Conservation (phyloP, 2,888 invertebrate species). For the Orchestes rusci region DNA sequence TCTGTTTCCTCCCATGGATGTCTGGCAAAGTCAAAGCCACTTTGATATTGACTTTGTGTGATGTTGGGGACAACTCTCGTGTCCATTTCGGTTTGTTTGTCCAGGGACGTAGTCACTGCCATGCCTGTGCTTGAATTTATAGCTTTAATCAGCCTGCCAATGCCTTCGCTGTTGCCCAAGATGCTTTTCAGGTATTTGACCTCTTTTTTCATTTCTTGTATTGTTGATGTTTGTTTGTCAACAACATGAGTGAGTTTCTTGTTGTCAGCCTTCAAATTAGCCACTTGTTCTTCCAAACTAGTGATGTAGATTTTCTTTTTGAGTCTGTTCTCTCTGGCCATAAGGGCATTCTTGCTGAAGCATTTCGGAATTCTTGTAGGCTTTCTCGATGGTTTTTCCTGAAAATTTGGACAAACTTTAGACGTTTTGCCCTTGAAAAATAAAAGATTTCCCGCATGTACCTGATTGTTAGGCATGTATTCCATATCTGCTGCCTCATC, state of each 20-base stretch:
- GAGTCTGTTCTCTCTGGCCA: conserved; percentile 56
- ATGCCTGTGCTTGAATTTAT: conserved; percentile 42
- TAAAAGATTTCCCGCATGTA: too few relatives aligned
- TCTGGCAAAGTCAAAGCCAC: background rate
- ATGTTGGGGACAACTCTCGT: background rate
- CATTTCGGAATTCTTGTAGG: conserved; percentile 40
- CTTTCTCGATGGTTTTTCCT: conserved; percentile 22
- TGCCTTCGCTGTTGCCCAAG: conserved; percentile 49
- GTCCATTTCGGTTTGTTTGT: conserved; percentile 25
- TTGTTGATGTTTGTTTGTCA: conserved; percentile 45
- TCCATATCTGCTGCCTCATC: conserved; percentile 18
- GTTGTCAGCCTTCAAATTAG: conserved; percentile 44
- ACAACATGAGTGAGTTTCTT: conserved; percentile 45
- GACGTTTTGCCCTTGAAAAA: background rate
- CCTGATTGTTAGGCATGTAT: conserved; percentile 18
- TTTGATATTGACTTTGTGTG: background rate
- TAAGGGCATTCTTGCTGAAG: conserved; percentile 51
- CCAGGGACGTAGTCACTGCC: conserved; percentile 38
- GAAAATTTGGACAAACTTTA: conserved; percentile 14
- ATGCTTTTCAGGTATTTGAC: conserved; percentile 50
- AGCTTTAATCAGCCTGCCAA: conserved; percentile 46
- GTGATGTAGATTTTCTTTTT: conserved; percentile 55
- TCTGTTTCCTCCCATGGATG: conserved; percentile 22
- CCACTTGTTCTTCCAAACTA: conserved; percentile 48
- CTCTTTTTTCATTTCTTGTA: conserved; percentile 48